phyloP scores from a whole-genome alignment of 2,888 invertebrate species.

The Nomada hirtipes region DNA sequence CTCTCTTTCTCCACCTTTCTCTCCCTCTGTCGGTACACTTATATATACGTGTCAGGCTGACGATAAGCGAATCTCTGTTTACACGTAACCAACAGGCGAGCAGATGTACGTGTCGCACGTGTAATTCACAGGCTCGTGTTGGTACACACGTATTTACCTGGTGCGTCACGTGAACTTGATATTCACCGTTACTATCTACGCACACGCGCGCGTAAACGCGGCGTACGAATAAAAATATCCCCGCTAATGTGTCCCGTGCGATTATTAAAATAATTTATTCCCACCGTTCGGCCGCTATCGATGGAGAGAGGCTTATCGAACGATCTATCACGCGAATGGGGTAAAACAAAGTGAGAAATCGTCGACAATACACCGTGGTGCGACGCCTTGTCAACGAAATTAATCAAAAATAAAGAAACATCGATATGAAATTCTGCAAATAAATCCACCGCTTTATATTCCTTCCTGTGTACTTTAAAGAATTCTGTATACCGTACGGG shows the following conservation, averaged over 20 bases:
- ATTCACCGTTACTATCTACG: conserved; percentile 63
- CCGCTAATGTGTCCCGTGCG: conserved; percentile 11
- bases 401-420: not conserved
- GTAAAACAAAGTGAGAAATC: not conserved
- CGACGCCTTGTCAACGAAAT: not conserved
- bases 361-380: not conserved
- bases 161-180: conserved; percentile 70
- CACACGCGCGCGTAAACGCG: conserved; percentile 28
- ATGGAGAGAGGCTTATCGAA: conserved; percentile 38
- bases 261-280: conserved; percentile 59
- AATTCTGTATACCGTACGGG: not conserved
- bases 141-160: conserved; percentile 62
- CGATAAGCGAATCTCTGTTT: conserved; percentile 75
- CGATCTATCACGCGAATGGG: conserved; percentile 18
- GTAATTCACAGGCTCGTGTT: conserved; percentile 63
- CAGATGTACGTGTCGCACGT: conserved; percentile 74
- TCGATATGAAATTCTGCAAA: too few species aligned
- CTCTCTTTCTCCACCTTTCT: not conserved
- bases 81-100: conserved; percentile 73
- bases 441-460: too few species aligned
- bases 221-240: conserved; percentile 48
- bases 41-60: conserved; percentile 62
- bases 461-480: not conserved
- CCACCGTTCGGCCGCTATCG: conserved; percentile 34
- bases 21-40: conserved; percentile 38